These are phyloP conservation scores for Campodea augens DNA, from an alignment of 1,140 invertebrate genomes.

Conservation along the genomic window DNA sequence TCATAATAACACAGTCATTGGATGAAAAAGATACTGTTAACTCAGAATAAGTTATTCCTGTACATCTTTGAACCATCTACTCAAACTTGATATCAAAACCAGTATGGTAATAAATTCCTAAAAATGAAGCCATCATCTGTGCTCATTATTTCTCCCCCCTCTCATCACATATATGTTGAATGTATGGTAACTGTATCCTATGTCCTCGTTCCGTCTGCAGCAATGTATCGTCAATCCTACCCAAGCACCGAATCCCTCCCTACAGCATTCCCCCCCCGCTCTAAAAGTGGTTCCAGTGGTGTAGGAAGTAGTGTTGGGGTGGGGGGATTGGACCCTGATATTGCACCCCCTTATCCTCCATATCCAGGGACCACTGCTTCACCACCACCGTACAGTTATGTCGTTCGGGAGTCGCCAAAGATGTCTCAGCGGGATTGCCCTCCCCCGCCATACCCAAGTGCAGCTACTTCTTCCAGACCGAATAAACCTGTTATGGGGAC, in stretches of 20 bases:
- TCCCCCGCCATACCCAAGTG: slow-evolving; percentile 8
- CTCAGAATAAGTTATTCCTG: too few relatives aligned
- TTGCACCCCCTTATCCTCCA: slow-evolving; percentile 13
- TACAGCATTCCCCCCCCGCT: slow-evolving; percentile 16
- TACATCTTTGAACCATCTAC: too few relatives aligned
- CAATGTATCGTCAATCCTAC: slow-evolving; percentile 22
- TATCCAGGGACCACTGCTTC: slow-evolving; percentile 12
- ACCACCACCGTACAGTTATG: slow-evolving; percentile 17
- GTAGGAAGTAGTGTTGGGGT: slow-evolving; percentile 4
- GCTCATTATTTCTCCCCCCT: too few relatives aligned
- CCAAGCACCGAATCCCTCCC: slow-evolving; percentile 24
- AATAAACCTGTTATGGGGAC: slow-evolving; percentile 13
- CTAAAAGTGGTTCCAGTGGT: slow-evolving; percentile 12
- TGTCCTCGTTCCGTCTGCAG: too few relatives aligned
- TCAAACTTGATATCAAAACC: too few relatives aligned
- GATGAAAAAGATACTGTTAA: too few relatives aligned
- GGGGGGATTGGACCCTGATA: slow-evolving; percentile 4
- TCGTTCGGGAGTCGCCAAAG: slow-evolving; percentile 13
- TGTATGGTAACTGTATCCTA: too few relatives aligned
- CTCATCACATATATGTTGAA: too few relatives aligned
- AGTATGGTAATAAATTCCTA: too few relatives aligned
- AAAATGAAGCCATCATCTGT: too few relatives aligned
- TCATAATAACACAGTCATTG: too few relatives aligned
- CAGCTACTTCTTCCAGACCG: slow-evolving; percentile 10
- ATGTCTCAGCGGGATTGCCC: slow-evolving; percentile 7